Evolutionary conservation across 1,140 invertebrate species (phyloP).

Genomic region (Medauroidea extradentata): DNA sequence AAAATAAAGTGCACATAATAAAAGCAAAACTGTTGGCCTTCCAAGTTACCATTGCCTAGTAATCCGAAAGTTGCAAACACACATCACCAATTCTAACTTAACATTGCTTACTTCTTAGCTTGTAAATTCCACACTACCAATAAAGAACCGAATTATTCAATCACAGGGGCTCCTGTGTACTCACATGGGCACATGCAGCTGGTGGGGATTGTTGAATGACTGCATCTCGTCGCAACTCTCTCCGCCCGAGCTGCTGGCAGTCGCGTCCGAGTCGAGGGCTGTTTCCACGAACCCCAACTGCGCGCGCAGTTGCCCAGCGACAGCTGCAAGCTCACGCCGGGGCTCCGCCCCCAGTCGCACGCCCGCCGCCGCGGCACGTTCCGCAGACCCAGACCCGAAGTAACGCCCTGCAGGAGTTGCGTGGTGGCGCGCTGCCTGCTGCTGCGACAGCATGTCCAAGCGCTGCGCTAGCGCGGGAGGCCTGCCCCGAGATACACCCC

Average conservation of each 20-base stretch:
- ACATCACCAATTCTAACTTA: too few relatives aligned
- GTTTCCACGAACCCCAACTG: conserved; percentile 67
- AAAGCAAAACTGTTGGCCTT: too few relatives aligned
- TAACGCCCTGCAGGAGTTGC: conserved; percentile 43
- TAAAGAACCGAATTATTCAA: too few relatives aligned
- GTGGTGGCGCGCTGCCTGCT: conserved; percentile 31
- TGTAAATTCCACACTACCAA: too few relatives aligned
- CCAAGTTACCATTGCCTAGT: too few relatives aligned
- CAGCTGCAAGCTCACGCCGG: conserved; percentile 29
- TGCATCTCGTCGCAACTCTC: conserved; percentile 90
- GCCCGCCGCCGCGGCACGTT: conserved; percentile 30
- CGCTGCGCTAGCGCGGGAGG: conserved; percentile 51
- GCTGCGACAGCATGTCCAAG: conserved; percentile 43
- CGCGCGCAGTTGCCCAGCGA: conserved; percentile 61
- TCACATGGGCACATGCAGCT: conserved; percentile 72
- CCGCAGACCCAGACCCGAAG: conserved; percentile 57
- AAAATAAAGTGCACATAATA: too few relatives aligned
- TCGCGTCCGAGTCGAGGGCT: conserved; percentile 85
- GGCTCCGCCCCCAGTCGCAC: conserved; percentile 11
- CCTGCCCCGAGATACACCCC: conserved; percentile 46
- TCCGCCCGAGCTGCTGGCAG: conserved; percentile 87
- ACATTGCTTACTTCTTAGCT: too few relatives aligned
- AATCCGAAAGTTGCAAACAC: too few relatives aligned
- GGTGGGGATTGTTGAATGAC: conserved; percentile 68
- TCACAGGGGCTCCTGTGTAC: too few relatives aligned